These are phyloP conservation scores for Teleopsis dalmanni DNA, from an alignment of 1,140 invertebrate genomes.

Conservation along the genomic window DNA sequence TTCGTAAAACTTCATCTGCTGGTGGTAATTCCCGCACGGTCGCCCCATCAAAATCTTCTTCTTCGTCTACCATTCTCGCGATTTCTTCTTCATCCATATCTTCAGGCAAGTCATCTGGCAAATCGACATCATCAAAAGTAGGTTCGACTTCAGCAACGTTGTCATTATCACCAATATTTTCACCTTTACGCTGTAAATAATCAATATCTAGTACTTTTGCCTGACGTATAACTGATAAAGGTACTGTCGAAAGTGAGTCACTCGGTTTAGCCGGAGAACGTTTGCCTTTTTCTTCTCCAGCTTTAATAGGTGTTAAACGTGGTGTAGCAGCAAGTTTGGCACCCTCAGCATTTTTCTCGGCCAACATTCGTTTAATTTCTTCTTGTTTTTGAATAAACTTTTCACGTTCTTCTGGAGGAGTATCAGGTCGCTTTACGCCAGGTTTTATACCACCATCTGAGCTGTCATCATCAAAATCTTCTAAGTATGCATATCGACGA, in stretches of 20 bases:
- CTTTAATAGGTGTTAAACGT: slow-evolving; percentile 34
- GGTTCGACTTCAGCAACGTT: slow-evolving; percentile 27
- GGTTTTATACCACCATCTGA: slow-evolving; percentile 51
- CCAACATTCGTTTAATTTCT: slow-evolving; percentile 43
- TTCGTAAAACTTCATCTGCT: slow-evolving; percentile 51
- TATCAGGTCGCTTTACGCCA: slow-evolving; percentile 38
- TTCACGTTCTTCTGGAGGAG: slow-evolving; percentile 40
- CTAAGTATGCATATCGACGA: slow-evolving; percentile 63
- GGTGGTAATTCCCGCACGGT: slow-evolving; percentile 51
- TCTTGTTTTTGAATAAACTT: slow-evolving; percentile 43
- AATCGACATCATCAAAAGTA: slow-evolving; percentile 35
- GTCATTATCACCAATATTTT: slow-evolving; percentile 25
- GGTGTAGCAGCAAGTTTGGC: slow-evolving; percentile 40
- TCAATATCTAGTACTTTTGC: slow-evolving; percentile 44
- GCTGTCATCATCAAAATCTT: slow-evolving; percentile 44
- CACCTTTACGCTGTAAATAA: slow-evolving; percentile 41
- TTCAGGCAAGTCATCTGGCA: slow-evolving; percentile 39
- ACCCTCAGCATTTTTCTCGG: slow-evolving; percentile 41
- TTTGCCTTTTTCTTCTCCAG: slow-evolving; percentile 16
- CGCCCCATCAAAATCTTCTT: slow-evolving; percentile 46
- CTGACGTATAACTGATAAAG: slow-evolving; percentile 38
- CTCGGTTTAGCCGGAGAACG: slow-evolving; percentile 25
- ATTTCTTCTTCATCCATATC: slow-evolving; percentile 51
- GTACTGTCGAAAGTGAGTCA: slow-evolving; percentile 39
- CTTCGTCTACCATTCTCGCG: slow-evolving; percentile 55